Evolutionary conservation across 1,140 invertebrate species (phyloP), one percentile per base, ranked within the genome.

Genomic region (Yoshiicerus persimilis): DNA sequence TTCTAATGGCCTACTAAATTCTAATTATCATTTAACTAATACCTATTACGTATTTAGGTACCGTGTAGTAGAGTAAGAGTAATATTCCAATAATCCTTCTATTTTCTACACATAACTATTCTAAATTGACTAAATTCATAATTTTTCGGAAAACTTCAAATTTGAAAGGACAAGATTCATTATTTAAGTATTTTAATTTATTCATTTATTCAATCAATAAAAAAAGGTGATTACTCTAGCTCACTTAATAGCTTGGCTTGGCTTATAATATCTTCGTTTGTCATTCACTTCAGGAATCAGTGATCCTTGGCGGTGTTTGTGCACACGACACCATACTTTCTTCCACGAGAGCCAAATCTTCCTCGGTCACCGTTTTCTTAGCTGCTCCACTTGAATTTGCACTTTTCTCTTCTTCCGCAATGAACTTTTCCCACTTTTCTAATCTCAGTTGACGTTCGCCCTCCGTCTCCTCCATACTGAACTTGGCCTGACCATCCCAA

Each of bases 401-500:
- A 23, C 32, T 80, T 27, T 38, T 92, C 88, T 94, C 93, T 34
- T 92, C 93, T 25, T 92, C 92, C 90, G 96, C 95, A 89, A 98
- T 93, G 92, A 96, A 99, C 89, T 96, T 94, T 89, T 97, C 96
- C 98, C 98, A 99, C 90, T 97, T 96, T 30, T 96, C 94, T 34
- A 99, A 92, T 88, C 98, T 93, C 87, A 96, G 94, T 87, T 96
- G 95, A 5, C 95, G 95, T 92, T 99, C 96, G 80, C 96, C 96
- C 91, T 98, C 97, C 0, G 98, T 98, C 93, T 99, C 98, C 86
- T 95, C 94, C 90, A 98, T 95, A 92, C 96, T 95, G 88, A 89
- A 93, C 91, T 66, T 91, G 0, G 97, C 98, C 92, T 96, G 96
- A 8, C 99, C 99, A 94, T 99, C 98, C 97, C 98, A 99, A 88